Percentiles rank a stretch among this genome's conserved stretches.
phyloP scores from a whole-genome alignment of 2,113 vertebrate species.

The Saccopteryx bilineata region DNA sequence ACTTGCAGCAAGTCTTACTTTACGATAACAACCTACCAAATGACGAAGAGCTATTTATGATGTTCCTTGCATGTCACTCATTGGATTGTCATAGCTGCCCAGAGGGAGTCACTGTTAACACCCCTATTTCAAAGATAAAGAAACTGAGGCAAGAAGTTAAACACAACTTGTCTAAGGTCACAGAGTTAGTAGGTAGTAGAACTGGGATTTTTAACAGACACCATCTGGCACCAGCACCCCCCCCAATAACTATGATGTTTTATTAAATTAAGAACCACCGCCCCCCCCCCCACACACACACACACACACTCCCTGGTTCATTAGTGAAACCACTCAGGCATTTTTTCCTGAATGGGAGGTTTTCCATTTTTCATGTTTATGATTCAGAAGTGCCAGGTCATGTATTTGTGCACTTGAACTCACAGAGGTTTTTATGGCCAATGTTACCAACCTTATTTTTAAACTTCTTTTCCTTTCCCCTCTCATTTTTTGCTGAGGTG shows the following conservation, averaged over 20 bases:
- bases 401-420: background rate
- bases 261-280: background rate
- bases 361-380: background rate
- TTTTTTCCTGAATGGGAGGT: background rate
- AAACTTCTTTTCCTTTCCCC: background rate
- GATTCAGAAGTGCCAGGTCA: background rate
- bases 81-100: background rate
- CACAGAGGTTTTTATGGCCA: conserved; percentile 20
- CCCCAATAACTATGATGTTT: background rate
- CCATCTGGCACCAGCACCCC: background rate
- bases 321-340: background rate
- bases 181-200: background rate
- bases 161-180: background rate
- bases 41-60: background rate
- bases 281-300: no score
- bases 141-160: background rate
- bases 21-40: background rate
- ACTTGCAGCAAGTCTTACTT: background rate
- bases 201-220: background rate
- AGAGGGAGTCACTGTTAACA: background rate
- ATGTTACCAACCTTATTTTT: background rate
- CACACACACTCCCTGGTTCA: background rate
- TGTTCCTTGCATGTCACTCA: background rate
- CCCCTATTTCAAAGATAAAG: background rate
- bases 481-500: conserved; percentile 72